phyloP scores from a whole-genome alignment of 1,140 invertebrate genomes.

The Condylostylus longicornis region DNA sequence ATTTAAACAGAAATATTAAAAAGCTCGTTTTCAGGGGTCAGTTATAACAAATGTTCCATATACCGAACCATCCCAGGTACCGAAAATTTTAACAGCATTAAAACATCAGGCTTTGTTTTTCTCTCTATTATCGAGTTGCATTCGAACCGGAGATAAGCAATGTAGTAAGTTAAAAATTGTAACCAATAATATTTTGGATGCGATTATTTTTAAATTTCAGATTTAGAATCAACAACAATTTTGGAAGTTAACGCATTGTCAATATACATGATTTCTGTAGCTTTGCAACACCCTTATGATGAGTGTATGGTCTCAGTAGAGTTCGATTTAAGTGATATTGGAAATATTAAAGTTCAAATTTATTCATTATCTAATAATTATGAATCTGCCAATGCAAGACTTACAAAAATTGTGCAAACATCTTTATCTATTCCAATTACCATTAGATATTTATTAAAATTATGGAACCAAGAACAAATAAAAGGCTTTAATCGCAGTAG shows the following conservation, averaged over 20 bases:
- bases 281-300: constrained; percentile 82
- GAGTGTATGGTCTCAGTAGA: constrained; percentile 86
- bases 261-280: constrained; percentile 74
- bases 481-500: constrained; percentile 34
- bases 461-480: constrained; percentile 42
- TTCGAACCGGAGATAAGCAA: constrained; percentile 59
- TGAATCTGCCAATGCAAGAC: constrained; percentile 50
- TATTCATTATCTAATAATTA: constrained; percentile 36
- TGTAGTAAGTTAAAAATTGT: constrained; percentile 35
- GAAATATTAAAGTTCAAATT: constrained; percentile 51
- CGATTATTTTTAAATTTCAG: constrained; percentile 29
- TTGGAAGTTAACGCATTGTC: constrained; percentile 83
- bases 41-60: constrained; percentile 75
- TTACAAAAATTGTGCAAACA: constrained; percentile 74
- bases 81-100: constrained; percentile 67
- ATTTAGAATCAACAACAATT: constrained; percentile 66
- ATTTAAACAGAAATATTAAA: too few relatives aligned
- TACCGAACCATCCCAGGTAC: constrained; percentile 86
- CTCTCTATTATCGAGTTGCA: constrained; percentile 70
- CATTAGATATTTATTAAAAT: constrained; percentile 49
- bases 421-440: constrained; percentile 85
- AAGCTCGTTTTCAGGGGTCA: constrained; percentile 40
- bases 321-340: constrained; percentile 69
- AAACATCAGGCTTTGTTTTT: constrained; percentile 88
- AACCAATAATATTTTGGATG: not conserved